These are phyloP conservation scores for Baccha elongata DNA, from an alignment of 2,888 invertebrate genomes.

Conservation along the genomic window DNA sequence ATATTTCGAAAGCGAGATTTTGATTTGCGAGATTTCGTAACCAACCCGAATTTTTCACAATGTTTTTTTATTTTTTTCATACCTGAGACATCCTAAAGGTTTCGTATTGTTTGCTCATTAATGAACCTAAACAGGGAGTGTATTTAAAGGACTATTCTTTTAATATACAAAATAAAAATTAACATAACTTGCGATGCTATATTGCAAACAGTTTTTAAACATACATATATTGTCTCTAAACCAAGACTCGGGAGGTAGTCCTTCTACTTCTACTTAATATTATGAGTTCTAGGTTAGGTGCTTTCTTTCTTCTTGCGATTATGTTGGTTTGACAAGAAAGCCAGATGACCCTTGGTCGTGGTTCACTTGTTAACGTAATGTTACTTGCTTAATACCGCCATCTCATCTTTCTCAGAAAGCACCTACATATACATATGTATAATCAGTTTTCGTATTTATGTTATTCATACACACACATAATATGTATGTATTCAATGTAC, in stretches of 20 bases:
- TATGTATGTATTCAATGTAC: no score
- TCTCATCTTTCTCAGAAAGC: no score
- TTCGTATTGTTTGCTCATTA: no score
- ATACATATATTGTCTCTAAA: constrained; percentile 32
- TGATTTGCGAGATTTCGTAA: no score
- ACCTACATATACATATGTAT: no score
- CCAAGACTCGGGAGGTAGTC: constrained; percentile 4
- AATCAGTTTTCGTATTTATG: no score
- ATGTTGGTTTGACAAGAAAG: constrained; percentile 89
- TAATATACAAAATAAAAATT: constrained; percentile 68
- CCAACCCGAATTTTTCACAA: no score
- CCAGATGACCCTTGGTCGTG: constrained; percentile 98
- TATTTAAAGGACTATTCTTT: constrained; percentile 56
- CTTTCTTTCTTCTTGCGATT: constrained; percentile 78
- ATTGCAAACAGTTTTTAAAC: constrained; percentile 36
- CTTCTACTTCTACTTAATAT: constrained; percentile 23
- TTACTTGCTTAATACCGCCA: no score
- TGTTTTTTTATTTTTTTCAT: no score
- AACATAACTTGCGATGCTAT: constrained; percentile 64
- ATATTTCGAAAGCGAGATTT: no score
- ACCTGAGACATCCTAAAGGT: no score
- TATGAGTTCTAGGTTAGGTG: constrained; percentile 50
- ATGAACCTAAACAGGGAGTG: background rate
- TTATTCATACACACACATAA: no score
- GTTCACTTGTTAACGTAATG: constrained; percentile 99